Base-by-base conservation (phyloP, 2,797 vertebrate species). In the Eidolon dupreanum region DNA sequence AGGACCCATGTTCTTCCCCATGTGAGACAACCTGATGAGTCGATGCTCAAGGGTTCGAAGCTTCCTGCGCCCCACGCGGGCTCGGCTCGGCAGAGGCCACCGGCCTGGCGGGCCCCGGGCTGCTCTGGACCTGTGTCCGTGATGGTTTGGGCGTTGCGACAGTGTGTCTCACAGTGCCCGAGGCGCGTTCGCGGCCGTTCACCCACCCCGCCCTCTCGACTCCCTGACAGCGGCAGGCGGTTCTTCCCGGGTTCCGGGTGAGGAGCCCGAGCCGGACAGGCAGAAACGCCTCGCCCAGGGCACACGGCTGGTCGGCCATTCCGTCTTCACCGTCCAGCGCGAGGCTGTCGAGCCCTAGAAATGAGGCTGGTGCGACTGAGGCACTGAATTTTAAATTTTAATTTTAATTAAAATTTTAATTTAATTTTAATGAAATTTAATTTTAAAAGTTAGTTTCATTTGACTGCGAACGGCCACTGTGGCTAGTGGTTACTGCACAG, bases 291-390 rank as follows among this genome's bases (percentile, higher is more conserved):
- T 5, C 26, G 22, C 22, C 6, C 7, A n/a, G 22, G 24, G 19
- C 28, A 0, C 6, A 6, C 1, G 41, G 43, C 68, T 20, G 31
- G 43, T 31, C 55, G 8, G 13, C 19, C 2, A 28, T 1, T 31
- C 28, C 17, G 2, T 0, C 26, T 8, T 5, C 12, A 0, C n/a
- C 16, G 41, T 33, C 68, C 51, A 1, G 1, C 2, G 0, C 6
- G 82, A 3, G 71, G 57, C 43, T 51, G 4, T 11, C 4, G 10
- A n/a, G 36, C 19, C 28, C 15, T 28, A 28, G 46, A 51, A 77
- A 63, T 77, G 66, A 59, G 31, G 38, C n/a, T 12, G 28, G 13
- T 63, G 43, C 13, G 26, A 26, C 13, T 8, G 13, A 53, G 36
- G 46, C 8, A 53, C 20, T 13, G 79, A 41, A 74, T 38, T 43